A percentile compares a stretch with the other conserved stretches of the same genome.
Evolutionary conservation across 2,113 vertebrate genomes (phyloP).

Genomic region (Leptodactylus fuscus): DNA sequence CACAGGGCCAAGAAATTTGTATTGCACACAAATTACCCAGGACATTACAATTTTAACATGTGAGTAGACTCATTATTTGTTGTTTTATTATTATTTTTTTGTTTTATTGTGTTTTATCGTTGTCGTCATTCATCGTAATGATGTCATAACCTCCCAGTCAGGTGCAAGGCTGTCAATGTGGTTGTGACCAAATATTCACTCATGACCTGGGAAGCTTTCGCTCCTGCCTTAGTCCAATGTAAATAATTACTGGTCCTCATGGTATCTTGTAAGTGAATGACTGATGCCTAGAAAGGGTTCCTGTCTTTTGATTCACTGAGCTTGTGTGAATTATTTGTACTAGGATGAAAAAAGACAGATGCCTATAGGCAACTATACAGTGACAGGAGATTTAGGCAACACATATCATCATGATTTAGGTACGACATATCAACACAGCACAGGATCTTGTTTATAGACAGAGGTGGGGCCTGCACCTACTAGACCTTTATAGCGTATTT

Average conservation of each 20-base stretch:
- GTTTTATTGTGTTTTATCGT: no score
- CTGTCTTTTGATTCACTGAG: neutral
- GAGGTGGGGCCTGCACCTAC: no score
- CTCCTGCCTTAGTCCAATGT: neutral
- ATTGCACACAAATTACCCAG: constrained; percentile 96
- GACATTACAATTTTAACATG: constrained; percentile 99
- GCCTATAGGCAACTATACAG: no score
- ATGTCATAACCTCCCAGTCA: no score
- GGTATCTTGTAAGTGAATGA: neutral
- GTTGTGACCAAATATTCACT: neutral
- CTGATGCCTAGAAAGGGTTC: neutral
- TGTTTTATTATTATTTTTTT: no score
- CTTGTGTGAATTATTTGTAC: neutral
- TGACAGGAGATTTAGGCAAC: neutral
- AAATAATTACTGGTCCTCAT: neutral
- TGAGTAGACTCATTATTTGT: constrained; percentile 70
- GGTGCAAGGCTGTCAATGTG: no score
- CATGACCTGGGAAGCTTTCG: neutral
- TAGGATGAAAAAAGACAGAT: neutral
- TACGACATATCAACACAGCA: no score
- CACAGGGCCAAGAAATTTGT: constrained; percentile 99
- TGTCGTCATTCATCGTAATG: no score
- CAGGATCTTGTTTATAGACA: no score
- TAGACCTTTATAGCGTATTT: no score
- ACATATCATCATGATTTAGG: neutral